Evolutionary conservation across 2,888 invertebrate genomes (phyloP), one percentile per base, ranked within the genome.

Genomic region (Phortica magna): DNA sequence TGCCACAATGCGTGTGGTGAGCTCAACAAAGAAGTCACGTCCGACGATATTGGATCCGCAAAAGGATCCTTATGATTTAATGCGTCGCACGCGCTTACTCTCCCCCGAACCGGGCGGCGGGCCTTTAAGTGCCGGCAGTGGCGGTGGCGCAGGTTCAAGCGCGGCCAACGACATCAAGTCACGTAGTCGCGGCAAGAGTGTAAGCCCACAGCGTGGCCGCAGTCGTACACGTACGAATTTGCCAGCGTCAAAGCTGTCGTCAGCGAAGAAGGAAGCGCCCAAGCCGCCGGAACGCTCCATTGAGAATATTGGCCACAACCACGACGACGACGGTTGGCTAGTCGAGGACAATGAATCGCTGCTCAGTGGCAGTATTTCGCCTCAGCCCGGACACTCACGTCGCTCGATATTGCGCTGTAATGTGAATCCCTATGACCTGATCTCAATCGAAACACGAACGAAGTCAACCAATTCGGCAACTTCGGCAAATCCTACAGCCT

Each of bases 391-490:
- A 88, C 22, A 84, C 87, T 90, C 92, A 14, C 90, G 95, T 65
- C 95, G 94, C 81, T 96, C 96, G 19, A 97, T 97, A 81, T 92
- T 97, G 61, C 95, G 96, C 84, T 97, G 96, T 92, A 95, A 96
- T 90, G 95, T 97, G 59, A 97, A 96, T 91, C 96, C 97, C 3
- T 97, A 97, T 89, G 95, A 96, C 82, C 93, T 97, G 88, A 94
- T 96, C 84, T 95, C 95, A 90, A 92, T 92, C 80, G 93, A 89
- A 80, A 73, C 31, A 75, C 12, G 22, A 41, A n/a, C 55, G 55
- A 73, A 39, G n/a, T 43, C 78, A 41, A 10, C 41, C 57, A 57
- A 42, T 7, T 17, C n/a, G 48, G 19, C 53, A 53, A 43, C 41
- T n/a, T 64, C 53, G 1, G 2, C 73, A 57, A 39, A 17, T 17